Conservation (phyloP, 1,140 invertebrate genomes). For the Ceratoteleas bidentatus region DNA sequence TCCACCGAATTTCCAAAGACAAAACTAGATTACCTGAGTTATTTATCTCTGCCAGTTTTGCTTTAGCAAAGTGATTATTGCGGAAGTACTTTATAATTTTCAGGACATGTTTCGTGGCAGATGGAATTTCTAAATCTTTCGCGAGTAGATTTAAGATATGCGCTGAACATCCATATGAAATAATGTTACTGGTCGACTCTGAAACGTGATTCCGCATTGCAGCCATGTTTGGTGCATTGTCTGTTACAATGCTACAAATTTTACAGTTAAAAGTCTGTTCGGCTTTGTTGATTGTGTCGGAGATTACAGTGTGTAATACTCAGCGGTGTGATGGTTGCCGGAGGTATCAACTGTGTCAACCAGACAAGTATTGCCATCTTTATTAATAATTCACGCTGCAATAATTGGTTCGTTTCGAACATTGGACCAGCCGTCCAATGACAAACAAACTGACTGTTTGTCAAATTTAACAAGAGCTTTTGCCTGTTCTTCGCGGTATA, state of each 20-base stretch:
- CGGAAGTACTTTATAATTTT: conserved; percentile 30
- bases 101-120: conserved; percentile 18
- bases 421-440: conserved; percentile 32
- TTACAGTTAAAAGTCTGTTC: conserved; percentile 9
- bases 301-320: conserved; percentile 5
- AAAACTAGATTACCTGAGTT: not conserved
- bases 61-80: conserved; percentile 27
- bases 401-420: conserved; percentile 23
- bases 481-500: conserved; percentile 10
- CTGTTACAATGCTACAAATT: conserved; percentile 25
- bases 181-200: not conserved
- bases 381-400: not conserved
- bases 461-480: conserved; percentile 5
- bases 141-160: conserved; percentile 30
- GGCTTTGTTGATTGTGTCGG: not conserved
- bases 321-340: conserved; percentile 8
- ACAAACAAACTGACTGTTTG: conserved; percentile 11
- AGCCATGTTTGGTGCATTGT: conserved; percentile 20
- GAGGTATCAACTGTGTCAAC: conserved; percentile 28
- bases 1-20: conserved; percentile 21
- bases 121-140: conserved; percentile 24
- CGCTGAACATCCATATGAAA: conserved; percentile 23
- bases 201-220: conserved; percentile 7
- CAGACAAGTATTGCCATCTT: conserved; percentile 7
- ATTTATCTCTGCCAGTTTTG: not conserved